Evolutionary conservation across 92 coral and sea anemone genomes (phyloP), one percentile per base, ranked within the genome.

Genomic region (Galaxea fascicularis): DNA sequence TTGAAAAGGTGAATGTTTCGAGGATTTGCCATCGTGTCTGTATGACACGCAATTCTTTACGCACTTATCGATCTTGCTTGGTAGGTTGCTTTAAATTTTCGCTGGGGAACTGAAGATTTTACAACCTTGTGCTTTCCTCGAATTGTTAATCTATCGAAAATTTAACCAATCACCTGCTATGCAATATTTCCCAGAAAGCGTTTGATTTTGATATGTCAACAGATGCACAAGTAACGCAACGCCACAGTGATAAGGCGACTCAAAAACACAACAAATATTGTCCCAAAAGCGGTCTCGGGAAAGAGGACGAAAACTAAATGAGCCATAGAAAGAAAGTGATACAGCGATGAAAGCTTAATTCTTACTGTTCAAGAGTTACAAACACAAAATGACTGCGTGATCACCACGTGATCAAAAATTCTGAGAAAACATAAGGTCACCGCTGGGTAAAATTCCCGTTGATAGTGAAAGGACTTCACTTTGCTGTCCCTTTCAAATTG

Each of bases 1-100:
- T 94, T 94, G 82, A 94, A 94, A 15, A 94, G 81, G 73, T 90
- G 92, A 41, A 94, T 63, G 4, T 46, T 73, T 52, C 14, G 49
- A 4, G 24, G 65, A 66, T 64, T 60, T 17, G 83, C 44, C 86
- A 71, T 82, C 46, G 17, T 54, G 39, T 57, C 78, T 15, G 24
- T 41, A 31, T 0, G 8, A 16, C 10, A 18, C 11, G 28, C 41
- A 31, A 70, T 4, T 20, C 56, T 18, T 45, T 51, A 26, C n/a
- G 8, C 51, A 0, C 3, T 17, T 18, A 0, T 10, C 16, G 9
- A 2, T 10, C 29, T 11, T 74, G 18, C 35, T 30, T 52, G 0
- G 20, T 1, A 0, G 22, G 26, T 79, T 64, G 31, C 20, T 45
- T 0, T 10, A 41, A 24, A 8, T 18, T 4, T 3, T 47, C 1